Conservation (phyloP, 2,113 vertebrate species). For the human (Homo sapiens) region DNA sequence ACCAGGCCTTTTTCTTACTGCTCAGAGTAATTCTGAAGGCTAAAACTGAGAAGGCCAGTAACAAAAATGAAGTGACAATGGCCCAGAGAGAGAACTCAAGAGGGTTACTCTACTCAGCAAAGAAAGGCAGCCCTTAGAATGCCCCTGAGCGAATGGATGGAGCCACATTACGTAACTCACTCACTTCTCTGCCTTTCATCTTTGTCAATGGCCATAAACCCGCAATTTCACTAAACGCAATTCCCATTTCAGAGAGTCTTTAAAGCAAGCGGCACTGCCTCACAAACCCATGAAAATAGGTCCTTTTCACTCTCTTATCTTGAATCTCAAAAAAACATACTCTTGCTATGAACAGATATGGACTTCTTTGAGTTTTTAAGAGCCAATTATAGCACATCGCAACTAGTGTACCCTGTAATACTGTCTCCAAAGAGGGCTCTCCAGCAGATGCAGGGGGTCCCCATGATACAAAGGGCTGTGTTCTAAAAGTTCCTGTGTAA, state of each 20-base stretch:
- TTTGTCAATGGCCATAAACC: neutral
- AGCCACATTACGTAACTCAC: neutral
- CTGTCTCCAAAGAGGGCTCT: neutral
- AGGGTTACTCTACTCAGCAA: neutral
- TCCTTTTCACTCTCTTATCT: constrained; percentile 24
- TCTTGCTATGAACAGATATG: neutral
- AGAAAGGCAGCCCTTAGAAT: neutral
- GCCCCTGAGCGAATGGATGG: neutral
- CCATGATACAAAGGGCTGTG: neutral
- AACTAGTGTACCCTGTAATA: neutral
- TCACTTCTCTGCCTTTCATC: neutral
- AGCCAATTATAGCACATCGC: neutral
- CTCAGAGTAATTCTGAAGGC: neutral
- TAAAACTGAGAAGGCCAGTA: neutral
- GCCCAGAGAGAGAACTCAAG: neutral
- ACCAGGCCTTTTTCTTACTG: neutral
- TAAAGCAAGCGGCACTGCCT: neutral
- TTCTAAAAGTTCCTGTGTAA: neutral
- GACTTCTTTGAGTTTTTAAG: constrained; percentile 6
- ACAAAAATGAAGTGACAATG: neutral
- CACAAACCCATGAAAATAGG: neutral
- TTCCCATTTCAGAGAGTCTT: constrained; percentile 22
- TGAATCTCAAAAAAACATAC: neutral
- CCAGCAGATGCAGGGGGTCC: neutral
- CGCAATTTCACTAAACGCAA: neutral